These are phyloP conservation scores for Aphyosemion australe DNA, from an alignment of 2,113 vertebrate species.

Conservation along the genomic window DNA sequence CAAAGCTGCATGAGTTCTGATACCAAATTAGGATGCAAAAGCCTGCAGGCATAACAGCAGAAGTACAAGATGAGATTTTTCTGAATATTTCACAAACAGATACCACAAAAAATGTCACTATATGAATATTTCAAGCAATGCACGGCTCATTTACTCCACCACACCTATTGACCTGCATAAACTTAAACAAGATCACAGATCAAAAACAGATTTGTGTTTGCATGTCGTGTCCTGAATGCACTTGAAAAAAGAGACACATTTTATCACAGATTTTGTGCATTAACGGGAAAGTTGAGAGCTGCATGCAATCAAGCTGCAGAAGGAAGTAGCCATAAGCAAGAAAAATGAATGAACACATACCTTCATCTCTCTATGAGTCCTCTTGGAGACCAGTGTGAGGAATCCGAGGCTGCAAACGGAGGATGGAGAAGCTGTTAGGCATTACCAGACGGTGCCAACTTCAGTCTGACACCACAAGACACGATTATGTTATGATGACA, in stretches of 20 bases:
- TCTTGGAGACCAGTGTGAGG: conserved; percentile 62
- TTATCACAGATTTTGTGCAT: too few species aligned
- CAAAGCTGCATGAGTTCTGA: conserved; percentile 13
- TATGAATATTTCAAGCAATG: too few species aligned
- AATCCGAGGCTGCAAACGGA: conserved; percentile 66
- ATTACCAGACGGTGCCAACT: conserved; percentile 40
- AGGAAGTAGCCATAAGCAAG: neutral
- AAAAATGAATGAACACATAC: conserved; percentile 56
- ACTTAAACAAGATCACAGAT: too few species aligned
- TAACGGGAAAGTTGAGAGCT: neutral
- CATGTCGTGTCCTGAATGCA: neutral
- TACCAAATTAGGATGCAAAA: conserved; percentile 38
- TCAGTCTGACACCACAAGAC: conserved; percentile 55
- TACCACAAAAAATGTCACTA: neutral
- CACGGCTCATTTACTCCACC: too few species aligned
- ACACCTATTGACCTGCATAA: too few species aligned
- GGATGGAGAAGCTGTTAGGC: conserved; percentile 52
- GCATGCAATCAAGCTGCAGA: conserved; percentile 8
- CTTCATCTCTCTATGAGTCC: conserved; percentile 81
- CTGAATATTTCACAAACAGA: conserved; percentile 19
- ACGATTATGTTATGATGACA: conserved; percentile 69
- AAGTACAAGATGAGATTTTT: conserved; percentile 10
- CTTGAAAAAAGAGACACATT: neutral
- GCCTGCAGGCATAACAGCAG: conserved; percentile 39
- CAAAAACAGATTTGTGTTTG: too few species aligned